Evolutionary conservation across 2,113 vertebrate genomes (phyloP).

Genomic region (Alethe diademata): DNA sequence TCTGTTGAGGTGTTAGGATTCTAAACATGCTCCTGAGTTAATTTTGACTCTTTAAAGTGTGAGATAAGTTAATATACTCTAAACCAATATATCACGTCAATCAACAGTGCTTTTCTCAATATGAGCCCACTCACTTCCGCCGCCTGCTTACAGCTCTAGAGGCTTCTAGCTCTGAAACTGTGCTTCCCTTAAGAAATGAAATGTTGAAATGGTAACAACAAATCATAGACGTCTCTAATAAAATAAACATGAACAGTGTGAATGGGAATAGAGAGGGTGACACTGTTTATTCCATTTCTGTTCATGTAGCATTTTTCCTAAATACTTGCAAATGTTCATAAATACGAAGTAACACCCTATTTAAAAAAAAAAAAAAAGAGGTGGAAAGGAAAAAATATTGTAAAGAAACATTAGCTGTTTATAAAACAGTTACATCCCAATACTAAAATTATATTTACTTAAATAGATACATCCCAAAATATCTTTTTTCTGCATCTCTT

Average conservation of each 20-base stretch:
- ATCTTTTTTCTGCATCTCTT: not conserved
- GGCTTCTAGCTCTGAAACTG: slow-evolving; percentile 7
- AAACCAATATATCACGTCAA: slow-evolving; percentile 45
- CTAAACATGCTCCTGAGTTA: slow-evolving; percentile 44
- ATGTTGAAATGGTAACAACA: not conserved
- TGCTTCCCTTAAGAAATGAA: not conserved
- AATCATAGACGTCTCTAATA: not conserved
- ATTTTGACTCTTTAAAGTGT: slow-evolving; percentile 60
- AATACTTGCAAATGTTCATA: not conserved
- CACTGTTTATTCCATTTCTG: not conserved
- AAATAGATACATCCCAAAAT: not conserved
- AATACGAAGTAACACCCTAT: not conserved
- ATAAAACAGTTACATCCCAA: not conserved
- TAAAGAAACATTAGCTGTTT: not conserved
- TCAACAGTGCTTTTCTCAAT: slow-evolving; percentile 57
- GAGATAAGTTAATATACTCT: slow-evolving; percentile 59
- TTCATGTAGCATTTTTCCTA: not conserved
- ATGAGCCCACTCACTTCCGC: slow-evolving; percentile 43
- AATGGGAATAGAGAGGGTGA: not conserved
- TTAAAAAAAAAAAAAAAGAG: not conserved
- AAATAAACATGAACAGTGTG: not conserved
- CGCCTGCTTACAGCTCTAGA: slow-evolving; percentile 14
- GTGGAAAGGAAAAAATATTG: not conserved
- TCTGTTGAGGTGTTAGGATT: slow-evolving; percentile 46
- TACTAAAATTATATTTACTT: not conserved